A percentile compares a stretch with the other conserved stretches of the same genome.
Evolutionary conservation across 2,888 invertebrate genomes (phyloP).

Genomic region (Colletes collaris): DNA sequence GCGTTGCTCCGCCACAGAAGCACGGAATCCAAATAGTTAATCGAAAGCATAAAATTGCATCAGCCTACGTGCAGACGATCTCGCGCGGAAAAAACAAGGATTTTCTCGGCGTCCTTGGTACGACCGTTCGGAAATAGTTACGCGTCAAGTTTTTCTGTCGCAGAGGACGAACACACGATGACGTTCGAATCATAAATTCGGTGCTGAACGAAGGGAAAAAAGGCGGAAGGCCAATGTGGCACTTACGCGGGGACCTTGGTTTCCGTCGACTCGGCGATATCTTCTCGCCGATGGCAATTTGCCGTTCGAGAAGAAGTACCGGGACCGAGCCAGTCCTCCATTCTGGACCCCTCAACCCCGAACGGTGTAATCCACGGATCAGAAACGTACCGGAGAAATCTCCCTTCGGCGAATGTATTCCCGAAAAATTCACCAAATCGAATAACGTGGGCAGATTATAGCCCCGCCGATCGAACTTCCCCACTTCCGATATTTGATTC

Average conservation of each 20-base stretch:
- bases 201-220: conserved; percentile 36
- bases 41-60: neutral
- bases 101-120: neutral
- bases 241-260: conserved; percentile 40
- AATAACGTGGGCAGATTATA: neutral
- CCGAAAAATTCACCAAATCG: conserved; percentile 9
- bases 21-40: neutral
- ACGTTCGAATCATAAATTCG: conserved; percentile 42
- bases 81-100: neutral
- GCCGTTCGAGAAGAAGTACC: conserved; percentile 40
- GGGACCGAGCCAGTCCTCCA: neutral
- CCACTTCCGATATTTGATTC: neutral
- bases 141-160: neutral
- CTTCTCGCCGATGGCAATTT: conserved; percentile 59
- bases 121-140: neutral
- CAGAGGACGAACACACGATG: conserved; percentile 8
- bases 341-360: conserved; percentile 11
- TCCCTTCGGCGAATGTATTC: neutral
- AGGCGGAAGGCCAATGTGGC: conserved; percentile 17
- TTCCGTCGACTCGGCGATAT: conserved; percentile 68
- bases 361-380: conserved; percentile 42
- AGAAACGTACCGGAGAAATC: neutral
- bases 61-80: neutral
- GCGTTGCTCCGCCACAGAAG: neutral
- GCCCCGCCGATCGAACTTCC: neutral